Base-by-base conservation (phyloP, 2,888 invertebrate genomes). In the Strigamia crassipes region DNA sequence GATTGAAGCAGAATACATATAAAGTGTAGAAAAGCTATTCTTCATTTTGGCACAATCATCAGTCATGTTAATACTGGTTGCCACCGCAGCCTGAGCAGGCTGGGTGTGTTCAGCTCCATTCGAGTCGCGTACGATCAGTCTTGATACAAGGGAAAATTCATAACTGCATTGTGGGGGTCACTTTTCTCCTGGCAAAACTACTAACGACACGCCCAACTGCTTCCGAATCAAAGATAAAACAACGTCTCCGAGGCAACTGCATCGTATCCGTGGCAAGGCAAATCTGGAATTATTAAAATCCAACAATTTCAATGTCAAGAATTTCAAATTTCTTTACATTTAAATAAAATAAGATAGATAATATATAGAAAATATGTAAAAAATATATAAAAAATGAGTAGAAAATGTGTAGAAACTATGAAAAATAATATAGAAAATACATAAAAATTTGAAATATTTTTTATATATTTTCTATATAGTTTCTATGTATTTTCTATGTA, bases 91-190 rank as follows among this genome's bases (percentile, higher is more conserved):
- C 61, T 66, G 61, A 66, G 21, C 21, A 66, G 61, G 61, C 61
- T 66, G 61, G 61, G 61, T 66, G 61, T 66, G 61, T 66, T 66
- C 61, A 66, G 61, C 61, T 66, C 61, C 61, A 66, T 66, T 66
- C 61, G 61, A 66, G 61, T 66, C 61, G 61, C 61, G 61, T 66
- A 66, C 61, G 61, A 66, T 66, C 61, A 66, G 61, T 66, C 61
- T 66, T 66, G n/a, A 66, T 66, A 21, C 61, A 21, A 66, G 21
- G 23, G 21, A 66, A 66, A 66, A 66, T 66, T 66, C 61, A 66
- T 66, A 66, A 66, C 61, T 66, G 61, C 61, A 66, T 66, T 66
- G 61, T 66, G 61, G 61, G 61, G 61, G 61, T 66, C 61, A 66
- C 61, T 66, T 66, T 66, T 23, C 23, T 66, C 12, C 61, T 46